Base-by-base conservation (phyloP, 2,888 invertebrate genomes). In the Napeogenes inachia region DNA sequence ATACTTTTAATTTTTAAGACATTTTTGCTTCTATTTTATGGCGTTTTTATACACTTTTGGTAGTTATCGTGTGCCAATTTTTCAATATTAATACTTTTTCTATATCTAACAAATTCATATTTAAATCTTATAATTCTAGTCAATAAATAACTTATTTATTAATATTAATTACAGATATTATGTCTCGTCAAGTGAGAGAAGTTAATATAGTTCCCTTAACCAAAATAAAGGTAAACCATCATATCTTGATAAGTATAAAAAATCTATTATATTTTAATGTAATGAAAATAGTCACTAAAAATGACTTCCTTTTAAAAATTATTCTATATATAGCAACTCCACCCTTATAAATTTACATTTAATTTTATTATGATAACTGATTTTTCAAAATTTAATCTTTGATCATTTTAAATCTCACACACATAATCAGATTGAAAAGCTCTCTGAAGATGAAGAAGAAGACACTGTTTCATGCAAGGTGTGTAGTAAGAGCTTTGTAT, bases 401-500 rank as follows among this genome's bases (percentile, higher is more conserved):
- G 33, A 6, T 5, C 2, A 21, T 8, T 10, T 42, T 72, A 21
- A 1, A 21, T 21, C 21, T 21, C 1, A 21, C 21, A 21, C 1
- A 21, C 21, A 21, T 21, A 70, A 4, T 42, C 73, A 87, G 86
- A 75, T 74, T 62, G 82, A 84, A 57, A 53, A 71, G 0, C 4
- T 69, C 1, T 62, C 62, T 0, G 69, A 71, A 0, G 81, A 81
- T 1, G 77, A 77, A 0, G 83, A 81, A 0, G 80, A 81, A 5
- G 77, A 77, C 3, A 63, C 63, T 0, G 75, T 84, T 0, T 66
- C 70, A 3, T 90, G 89, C 64, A 68, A 70, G 0, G 64, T 85
- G 0, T 88, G 88, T 45, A 71, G 70, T 10, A 88, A 88, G 59
- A 71, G 72, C 0, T 88, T 85, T 53, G 74, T 73, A 0, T 83